Percentiles rank a stretch among this genome's conserved stretches.
Evolutionary conservation across 2,797 vertebrate species (phyloP).

Genomic region (Mormyrus hasselquistii): DNA sequence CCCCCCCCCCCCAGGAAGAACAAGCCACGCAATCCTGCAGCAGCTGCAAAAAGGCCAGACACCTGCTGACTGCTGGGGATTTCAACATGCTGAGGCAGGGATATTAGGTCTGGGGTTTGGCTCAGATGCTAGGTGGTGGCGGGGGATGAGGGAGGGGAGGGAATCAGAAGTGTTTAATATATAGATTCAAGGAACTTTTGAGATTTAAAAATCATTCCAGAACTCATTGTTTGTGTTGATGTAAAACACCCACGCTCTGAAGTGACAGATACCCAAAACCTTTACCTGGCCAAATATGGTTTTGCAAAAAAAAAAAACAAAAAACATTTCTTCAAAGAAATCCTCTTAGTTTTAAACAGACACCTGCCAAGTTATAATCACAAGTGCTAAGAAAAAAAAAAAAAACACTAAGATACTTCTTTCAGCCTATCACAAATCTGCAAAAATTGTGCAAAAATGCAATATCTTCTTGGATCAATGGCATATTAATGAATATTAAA

Average conservation of each 20-base stretch:
- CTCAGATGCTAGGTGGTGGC: background rate
- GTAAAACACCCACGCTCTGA: background rate
- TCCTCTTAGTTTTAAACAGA: background rate
- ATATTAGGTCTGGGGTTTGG: background rate
- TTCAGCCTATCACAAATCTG: background rate
- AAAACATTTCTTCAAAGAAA: background rate
- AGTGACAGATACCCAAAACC: background rate
- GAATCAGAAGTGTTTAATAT: background rate
- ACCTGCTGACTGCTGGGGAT: background rate
- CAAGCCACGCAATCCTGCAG: background rate
- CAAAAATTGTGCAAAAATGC: background rate
- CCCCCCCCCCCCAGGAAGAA: background rate
- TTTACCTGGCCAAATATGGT: background rate
- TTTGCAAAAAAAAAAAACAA: background rate
- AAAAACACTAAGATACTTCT: background rate
- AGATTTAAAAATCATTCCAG: background rate
- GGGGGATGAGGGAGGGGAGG: background rate
- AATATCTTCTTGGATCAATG: background rate
- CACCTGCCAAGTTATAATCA: background rate
- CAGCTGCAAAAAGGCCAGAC: background rate
- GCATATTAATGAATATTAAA: background rate
- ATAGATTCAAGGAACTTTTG: background rate
- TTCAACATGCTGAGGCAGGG: constrained; percentile 12
- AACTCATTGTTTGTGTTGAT: background rate
- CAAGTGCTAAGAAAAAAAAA: background rate